Conservation (phyloP, 2,113 vertebrate genomes). For the Nematolebias whitei region DNA sequence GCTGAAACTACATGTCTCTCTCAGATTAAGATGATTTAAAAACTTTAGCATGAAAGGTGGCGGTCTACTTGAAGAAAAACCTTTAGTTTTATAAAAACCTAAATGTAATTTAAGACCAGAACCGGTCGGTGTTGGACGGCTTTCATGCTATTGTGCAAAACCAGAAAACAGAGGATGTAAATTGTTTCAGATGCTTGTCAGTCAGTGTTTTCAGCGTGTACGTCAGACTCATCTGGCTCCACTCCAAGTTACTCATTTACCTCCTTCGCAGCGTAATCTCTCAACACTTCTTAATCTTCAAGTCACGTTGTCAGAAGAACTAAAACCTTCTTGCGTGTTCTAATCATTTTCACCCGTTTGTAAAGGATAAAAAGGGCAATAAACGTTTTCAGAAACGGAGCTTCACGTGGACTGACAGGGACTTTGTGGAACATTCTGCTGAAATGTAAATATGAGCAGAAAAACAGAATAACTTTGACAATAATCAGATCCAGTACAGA, state of each 20-base stretch:
- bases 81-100: too few species aligned
- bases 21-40: too few species aligned
- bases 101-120: background rate
- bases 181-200: background rate
- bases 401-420: background rate
- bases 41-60: too few species aligned
- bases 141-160: background rate
- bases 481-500: background rate
- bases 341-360: background rate
- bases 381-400: background rate
- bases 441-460: slow-evolving; percentile 4
- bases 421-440: background rate
- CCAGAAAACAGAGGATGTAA: background rate
- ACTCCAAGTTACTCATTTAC: slow-evolving; percentile 8
- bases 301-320: too few species aligned
- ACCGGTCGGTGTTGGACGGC: background rate
- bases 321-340: too few species aligned
- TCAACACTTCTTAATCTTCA: background rate
- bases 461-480: background rate
- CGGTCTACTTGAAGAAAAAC: too few species aligned
- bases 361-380: background rate
- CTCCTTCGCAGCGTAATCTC: background rate
- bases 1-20: too few species aligned
- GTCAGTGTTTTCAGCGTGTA: background rate
- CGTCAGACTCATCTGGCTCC: background rate